These are phyloP conservation scores for Theropithecus gelada DNA, from an alignment of 2,113 vertebrate genomes.

Conservation along the genomic window DNA sequence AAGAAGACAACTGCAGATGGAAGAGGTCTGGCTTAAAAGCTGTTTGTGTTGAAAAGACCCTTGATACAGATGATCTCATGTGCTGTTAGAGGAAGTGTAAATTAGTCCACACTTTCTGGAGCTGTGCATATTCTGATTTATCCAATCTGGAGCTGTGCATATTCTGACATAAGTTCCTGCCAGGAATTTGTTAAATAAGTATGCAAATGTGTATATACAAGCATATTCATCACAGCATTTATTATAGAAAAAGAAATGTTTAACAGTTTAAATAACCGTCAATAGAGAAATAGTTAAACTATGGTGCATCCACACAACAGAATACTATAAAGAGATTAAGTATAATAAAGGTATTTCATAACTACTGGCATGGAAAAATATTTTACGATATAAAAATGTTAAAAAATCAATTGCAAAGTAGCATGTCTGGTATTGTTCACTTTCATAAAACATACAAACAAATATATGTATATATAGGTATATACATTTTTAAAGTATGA, in stretches of 20 bases:
- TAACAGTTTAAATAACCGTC: background rate
- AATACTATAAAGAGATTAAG: background rate
- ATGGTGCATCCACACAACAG: background rate
- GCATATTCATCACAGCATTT: background rate
- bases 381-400: background rate
- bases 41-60: background rate
- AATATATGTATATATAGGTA: background rate
- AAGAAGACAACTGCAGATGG: background rate
- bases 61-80: background rate
- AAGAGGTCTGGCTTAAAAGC: background rate
- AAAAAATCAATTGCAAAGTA: background rate
- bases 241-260: background rate
- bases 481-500: background rate
- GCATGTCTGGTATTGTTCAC: background rate
- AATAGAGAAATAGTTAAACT: background rate
- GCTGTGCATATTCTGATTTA: background rate
- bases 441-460: background rate
- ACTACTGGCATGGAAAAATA: background rate
- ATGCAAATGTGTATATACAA: background rate
- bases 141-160: background rate
- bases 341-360: background rate
- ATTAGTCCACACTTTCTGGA: background rate
- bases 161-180: constrained; percentile 4
- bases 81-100: background rate
- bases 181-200: background rate